Evolutionary conservation across 2,888 invertebrate species (phyloP).

Genomic region (Dichetophora obliterata): DNA sequence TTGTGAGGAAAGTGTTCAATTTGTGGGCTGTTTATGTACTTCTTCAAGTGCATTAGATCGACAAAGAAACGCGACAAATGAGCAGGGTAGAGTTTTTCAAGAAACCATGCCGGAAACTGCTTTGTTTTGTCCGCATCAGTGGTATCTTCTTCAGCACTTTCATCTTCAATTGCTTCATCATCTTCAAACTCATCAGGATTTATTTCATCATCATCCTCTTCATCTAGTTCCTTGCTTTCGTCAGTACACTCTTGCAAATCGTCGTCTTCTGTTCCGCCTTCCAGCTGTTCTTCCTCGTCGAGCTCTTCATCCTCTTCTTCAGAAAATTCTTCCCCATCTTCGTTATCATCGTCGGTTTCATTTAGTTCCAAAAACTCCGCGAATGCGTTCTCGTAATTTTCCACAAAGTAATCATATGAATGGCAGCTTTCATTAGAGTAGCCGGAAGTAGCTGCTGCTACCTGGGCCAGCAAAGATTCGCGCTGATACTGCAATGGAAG

Average conservation of each 20-base stretch:
- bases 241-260: constrained; percentile 39
- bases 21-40: constrained; percentile 78
- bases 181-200: constrained; percentile 37
- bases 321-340: constrained; percentile 25
- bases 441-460: constrained; percentile 76
- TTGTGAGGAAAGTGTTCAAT: constrained; percentile 77
- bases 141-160: constrained; percentile 41
- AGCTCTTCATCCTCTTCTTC: constrained; percentile 41
- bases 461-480: constrained; percentile 72
- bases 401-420: constrained; percentile 74
- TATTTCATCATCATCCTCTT: constrained; percentile 36
- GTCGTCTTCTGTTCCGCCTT: constrained; percentile 38
- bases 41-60: constrained; percentile 76
- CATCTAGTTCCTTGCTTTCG: constrained; percentile 45
- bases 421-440: constrained; percentile 75
- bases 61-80: constrained; percentile 77
- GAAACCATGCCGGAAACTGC: constrained; percentile 76
- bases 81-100: constrained; percentile 74
- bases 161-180: constrained; percentile 36
- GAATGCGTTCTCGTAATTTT: constrained; percentile 55
- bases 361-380: constrained; percentile 28
- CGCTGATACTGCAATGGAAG: constrained; percentile 67
- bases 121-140: constrained; percentile 52
- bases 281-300: constrained; percentile 58
- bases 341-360: constrained; percentile 36